These are phyloP conservation scores for Diplolepis rosae DNA, from an alignment of 2,888 invertebrate genomes.

Conservation along the genomic window DNA sequence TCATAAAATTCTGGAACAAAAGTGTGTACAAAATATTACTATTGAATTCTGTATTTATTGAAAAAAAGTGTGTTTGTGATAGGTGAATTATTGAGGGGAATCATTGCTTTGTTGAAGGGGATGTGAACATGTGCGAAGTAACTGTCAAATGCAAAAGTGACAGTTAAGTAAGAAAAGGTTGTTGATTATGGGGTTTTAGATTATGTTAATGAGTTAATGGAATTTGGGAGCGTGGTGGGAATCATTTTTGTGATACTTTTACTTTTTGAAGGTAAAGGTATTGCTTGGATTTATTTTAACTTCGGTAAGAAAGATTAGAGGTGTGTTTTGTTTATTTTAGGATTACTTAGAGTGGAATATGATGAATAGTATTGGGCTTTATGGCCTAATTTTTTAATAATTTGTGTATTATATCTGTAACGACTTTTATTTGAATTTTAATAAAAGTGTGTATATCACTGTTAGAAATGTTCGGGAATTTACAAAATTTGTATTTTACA, in stretches of 20 bases:
- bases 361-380: not conserved
- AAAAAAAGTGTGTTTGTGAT: not conserved
- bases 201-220: not conserved
- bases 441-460: too few relatives aligned
- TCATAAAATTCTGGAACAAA: not conserved
- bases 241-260: too few relatives aligned
- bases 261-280: too few relatives aligned
- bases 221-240: not conserved
- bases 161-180: not conserved
- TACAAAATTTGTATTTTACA: too few relatives aligned
- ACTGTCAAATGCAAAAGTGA: not conserved
- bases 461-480: too few relatives aligned
- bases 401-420: too few relatives aligned
- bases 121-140: not conserved
- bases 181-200: not conserved
- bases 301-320: not conserved
- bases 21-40: too few relatives aligned
- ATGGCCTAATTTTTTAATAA: not conserved
- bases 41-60: not conserved
- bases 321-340: not conserved
- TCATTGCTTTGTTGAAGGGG: not conserved
- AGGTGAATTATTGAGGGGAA: not conserved
- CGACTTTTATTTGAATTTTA: too few relatives aligned
- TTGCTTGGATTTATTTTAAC: not conserved
- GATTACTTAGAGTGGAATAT: not conserved